Percentiles rank a stretch among this genome's conserved stretches.
These are phyloP conservation scores for Actinia equina DNA, from an alignment of 64 coral and sea anemone genomes.

Conservation along the genomic window DNA sequence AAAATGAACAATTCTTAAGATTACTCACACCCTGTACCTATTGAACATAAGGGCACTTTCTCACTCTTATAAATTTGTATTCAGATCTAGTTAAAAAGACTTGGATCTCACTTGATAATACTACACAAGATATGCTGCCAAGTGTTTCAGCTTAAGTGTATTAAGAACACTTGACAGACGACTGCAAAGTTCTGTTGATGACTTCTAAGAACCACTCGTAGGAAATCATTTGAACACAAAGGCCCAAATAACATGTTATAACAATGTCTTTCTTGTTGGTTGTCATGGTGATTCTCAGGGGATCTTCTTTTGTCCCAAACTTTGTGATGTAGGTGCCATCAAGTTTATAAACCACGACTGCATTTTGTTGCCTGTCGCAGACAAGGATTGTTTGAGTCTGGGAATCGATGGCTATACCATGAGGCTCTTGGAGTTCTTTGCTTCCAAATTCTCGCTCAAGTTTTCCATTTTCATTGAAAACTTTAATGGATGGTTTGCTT, in stretches of 20 bases:
- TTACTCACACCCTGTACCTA: too few species aligned
- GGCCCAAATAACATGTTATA: not conserved
- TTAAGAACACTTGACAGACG: not conserved
- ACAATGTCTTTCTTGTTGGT: not conserved
- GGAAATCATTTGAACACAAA: not conserved
- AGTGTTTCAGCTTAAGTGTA: too few species aligned
- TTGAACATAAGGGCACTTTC: too few species aligned
- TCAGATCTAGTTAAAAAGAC: too few species aligned
- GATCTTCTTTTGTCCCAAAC: constrained; percentile 1
- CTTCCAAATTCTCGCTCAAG: not conserved
- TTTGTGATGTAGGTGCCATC: not conserved
- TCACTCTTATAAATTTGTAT: too few species aligned
- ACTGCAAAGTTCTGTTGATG: not conserved
- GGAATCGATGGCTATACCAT: not conserved
- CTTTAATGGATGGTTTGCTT: not conserved
- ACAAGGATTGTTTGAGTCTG: not conserved
- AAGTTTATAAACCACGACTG: not conserved
- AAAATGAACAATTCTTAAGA: too few species aligned
- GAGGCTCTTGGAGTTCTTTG: not conserved
- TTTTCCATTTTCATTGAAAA: constrained; percentile 6
- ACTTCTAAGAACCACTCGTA: not conserved
- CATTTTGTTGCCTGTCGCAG: constrained; percentile 3
- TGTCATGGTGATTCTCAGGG: not conserved
- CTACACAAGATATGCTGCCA: too few species aligned
- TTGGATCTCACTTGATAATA: too few species aligned